Conservation (phyloP, 2,797 vertebrate genomes). For the Picus viridis region DNA sequence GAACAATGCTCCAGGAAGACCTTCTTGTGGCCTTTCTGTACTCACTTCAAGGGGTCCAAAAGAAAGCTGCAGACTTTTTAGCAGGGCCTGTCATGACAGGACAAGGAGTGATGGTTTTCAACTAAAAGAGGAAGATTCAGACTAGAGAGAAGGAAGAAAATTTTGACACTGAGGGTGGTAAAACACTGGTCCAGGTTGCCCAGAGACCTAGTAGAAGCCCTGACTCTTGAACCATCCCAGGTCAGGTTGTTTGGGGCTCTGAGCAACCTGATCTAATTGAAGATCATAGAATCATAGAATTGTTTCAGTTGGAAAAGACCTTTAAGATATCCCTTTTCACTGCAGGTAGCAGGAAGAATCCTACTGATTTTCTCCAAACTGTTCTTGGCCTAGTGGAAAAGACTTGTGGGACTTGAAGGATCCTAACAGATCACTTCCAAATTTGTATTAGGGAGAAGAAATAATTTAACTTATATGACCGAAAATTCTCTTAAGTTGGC, state of each 20-base stretch:
- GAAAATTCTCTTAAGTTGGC: background rate
- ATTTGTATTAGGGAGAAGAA: background rate
- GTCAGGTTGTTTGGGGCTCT: background rate
- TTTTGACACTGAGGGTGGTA: too few species aligned
- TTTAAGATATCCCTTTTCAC: background rate
- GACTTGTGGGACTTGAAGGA: background rate
- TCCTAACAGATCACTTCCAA: background rate
- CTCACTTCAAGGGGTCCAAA: too few species aligned
- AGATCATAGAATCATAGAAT: too few species aligned
- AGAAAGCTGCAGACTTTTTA: too few species aligned
- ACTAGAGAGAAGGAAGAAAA: too few species aligned
- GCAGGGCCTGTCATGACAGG: too few species aligned
- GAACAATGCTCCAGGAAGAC: background rate
- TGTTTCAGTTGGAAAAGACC: too few species aligned
- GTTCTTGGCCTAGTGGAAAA: background rate
- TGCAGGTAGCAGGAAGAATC: background rate
- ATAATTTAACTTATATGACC: background rate
- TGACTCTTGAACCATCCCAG: too few species aligned
- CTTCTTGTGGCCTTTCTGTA: background rate
- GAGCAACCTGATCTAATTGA: background rate
- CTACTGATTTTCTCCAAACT: background rate
- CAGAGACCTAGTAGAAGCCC: too few species aligned
- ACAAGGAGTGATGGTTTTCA: too few species aligned
- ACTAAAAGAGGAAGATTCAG: too few species aligned
- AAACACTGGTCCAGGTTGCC: too few species aligned